Percentiles rank a stretch among this genome's conserved stretches.
Evolutionary conservation across 53 echinoderm and acorn worm species (phyloP).

Genomic region (Patiria pectinifera): DNA sequence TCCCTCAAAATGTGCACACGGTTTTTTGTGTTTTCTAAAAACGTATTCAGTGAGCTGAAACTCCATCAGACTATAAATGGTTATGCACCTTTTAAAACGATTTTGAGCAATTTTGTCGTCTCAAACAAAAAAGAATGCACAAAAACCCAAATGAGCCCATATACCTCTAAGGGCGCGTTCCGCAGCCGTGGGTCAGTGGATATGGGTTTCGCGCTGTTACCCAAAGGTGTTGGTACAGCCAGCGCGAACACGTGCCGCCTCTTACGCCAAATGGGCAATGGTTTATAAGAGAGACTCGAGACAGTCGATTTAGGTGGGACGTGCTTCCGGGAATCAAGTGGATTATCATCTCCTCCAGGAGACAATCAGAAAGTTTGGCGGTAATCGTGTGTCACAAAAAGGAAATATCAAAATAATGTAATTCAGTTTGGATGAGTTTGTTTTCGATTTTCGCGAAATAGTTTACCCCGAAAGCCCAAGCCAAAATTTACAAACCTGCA

Average conservation of each 20-base stretch:
- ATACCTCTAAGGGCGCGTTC: not conserved
- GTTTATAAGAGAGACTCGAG: no score
- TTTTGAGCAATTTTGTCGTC: no score
- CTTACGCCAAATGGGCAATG: not conserved
- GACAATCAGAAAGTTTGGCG: not conserved
- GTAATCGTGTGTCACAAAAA: not conserved
- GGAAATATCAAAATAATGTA: not conserved
- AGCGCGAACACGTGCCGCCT: not conserved
- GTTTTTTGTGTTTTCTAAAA: no score
- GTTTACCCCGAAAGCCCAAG: no score
- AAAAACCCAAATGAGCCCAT: no score
- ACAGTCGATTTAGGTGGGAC: constrained; percentile 1
- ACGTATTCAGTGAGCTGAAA: not conserved
- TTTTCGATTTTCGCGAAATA: not conserved
- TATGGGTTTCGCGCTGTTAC: not conserved
- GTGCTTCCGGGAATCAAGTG: constrained; percentile 31
- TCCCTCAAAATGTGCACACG: no score
- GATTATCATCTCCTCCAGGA: not conserved
- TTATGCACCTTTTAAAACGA: no score
- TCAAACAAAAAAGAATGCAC: no score
- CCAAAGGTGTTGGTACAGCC: not conserved
- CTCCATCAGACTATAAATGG: not conserved
- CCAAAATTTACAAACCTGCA: no score
- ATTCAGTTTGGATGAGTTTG: not conserved
- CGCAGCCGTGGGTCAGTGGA: not conserved